A percentile compares a stretch with the other conserved stretches of the same genome.
These are phyloP conservation scores for Chaetodon trifasciatus DNA, from an alignment of 2,797 vertebrate genomes.

Conservation along the genomic window DNA sequence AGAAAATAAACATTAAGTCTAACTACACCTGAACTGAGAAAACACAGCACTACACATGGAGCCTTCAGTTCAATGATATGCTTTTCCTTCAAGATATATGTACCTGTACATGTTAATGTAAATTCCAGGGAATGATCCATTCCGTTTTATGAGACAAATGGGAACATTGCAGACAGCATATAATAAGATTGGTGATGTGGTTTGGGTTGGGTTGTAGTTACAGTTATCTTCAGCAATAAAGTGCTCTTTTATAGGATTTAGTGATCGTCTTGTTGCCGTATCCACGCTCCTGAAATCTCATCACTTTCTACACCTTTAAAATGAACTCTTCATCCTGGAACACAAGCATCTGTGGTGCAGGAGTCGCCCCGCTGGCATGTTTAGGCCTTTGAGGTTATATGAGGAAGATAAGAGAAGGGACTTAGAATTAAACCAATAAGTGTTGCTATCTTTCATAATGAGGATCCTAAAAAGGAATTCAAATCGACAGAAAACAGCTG, in stretches of 20 bases:
- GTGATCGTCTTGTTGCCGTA: constrained; percentile 30
- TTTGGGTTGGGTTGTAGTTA: constrained; percentile 37
- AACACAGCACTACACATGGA: background rate
- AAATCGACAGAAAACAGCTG: constrained; percentile 15
- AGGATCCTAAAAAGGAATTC: constrained; percentile 17
- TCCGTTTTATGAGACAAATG: constrained; percentile 51
- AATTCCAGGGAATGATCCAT: constrained; percentile 34
- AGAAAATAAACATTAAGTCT: background rate
- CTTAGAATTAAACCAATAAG: background rate
- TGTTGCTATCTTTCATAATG: background rate
- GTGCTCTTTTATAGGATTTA: constrained; percentile 36
- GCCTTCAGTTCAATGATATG: background rate
- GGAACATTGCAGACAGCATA: constrained; percentile 40
- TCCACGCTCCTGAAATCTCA: constrained; percentile 36
- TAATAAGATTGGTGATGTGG: constrained; percentile 51
- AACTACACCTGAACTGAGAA: background rate
- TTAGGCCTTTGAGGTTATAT: background rate
- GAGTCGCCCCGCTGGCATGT: background rate
- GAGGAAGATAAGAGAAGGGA: background rate
- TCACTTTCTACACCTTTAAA: constrained; percentile 36
- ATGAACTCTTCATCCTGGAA: constrained; percentile 29
- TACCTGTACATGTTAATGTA: constrained; percentile 32
- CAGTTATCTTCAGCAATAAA: constrained; percentile 61
- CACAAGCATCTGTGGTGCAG: background rate
- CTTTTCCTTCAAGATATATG: constrained; percentile 23